Conservation (phyloP, 2,888 invertebrate genomes). For the Andrena haemorrhoa region DNA sequence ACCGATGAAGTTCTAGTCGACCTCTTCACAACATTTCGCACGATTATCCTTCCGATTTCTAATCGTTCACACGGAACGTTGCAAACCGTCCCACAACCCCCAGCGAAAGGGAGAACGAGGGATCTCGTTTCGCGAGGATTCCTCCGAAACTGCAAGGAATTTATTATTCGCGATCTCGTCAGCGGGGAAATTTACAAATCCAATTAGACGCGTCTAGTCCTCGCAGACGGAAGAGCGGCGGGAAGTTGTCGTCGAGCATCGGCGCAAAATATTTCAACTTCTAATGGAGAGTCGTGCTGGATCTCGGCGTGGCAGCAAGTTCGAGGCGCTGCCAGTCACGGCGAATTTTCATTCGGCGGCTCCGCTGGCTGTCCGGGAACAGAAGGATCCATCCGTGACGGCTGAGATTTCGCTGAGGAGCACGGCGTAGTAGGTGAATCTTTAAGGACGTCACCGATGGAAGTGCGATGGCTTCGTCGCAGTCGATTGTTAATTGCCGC, state of each 20-base stretch:
- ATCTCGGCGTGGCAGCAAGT: conserved; percentile 15
- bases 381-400: neutral
- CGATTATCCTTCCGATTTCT: too few relatives aligned
- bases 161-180: neutral
- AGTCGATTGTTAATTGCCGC: too few relatives aligned
- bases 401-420: neutral
- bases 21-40: too few relatives aligned
- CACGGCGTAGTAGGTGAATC: neutral
- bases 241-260: conserved; percentile 19
- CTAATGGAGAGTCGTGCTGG: conserved; percentile 23
- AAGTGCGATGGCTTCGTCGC: too few relatives aligned
- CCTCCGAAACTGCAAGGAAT: neutral
- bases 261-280: conserved; percentile 24
- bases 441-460: too few relatives aligned
- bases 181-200: conserved; percentile 28
- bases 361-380: conserved; percentile 1
- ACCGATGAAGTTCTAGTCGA: too few relatives aligned
- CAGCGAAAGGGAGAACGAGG: too few relatives aligned
- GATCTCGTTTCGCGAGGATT: neutral
- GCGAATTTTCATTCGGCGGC: conserved; percentile 13
- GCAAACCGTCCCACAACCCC: too few relatives aligned
- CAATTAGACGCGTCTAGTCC: conserved; percentile 28
- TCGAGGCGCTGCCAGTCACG: neutral
- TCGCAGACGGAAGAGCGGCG: neutral
- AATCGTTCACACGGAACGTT: too few relatives aligned